A percentile compares a stretch with the other conserved stretches of the same genome.
These are phyloP conservation scores for Procavia capensis DNA, from an alignment of 2,113 vertebrate species.

Conservation along the genomic window DNA sequence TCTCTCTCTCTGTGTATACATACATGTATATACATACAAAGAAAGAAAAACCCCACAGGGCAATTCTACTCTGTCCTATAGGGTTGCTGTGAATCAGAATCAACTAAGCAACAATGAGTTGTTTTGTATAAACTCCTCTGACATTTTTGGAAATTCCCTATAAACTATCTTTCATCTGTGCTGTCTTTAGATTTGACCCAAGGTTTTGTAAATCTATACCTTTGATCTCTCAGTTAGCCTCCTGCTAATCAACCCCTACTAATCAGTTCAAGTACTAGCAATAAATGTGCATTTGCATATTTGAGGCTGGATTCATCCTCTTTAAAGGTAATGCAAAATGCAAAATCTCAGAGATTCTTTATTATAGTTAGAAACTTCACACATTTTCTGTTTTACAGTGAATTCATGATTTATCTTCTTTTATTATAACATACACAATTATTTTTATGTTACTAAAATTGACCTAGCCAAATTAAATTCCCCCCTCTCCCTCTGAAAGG, in stretches of 20 bases:
- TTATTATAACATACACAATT: neutral
- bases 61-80: too few relatives aligned
- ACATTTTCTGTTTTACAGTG: neutral
- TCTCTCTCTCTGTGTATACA: too few relatives aligned
- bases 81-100: too few relatives aligned
- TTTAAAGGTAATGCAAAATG: neutral
- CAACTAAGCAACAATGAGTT: too few relatives aligned
- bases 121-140: too few relatives aligned
- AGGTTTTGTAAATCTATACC: neutral
- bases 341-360: neutral
- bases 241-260: neutral
- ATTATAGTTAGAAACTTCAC: neutral
- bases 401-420: neutral
- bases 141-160: neutral
- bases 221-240: neutral
- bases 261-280: neutral
- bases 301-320: neutral
- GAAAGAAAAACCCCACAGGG: too few relatives aligned
- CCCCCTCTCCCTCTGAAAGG: accelerated
- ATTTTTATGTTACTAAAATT: neutral
- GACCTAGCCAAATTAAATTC: neutral
- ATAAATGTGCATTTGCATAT: neutral
- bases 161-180: neutral
- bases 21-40: too few relatives aligned
- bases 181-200: neutral